Evolutionary conservation across 2,797 vertebrate species (phyloP).

Genomic region (Melanotaenia boesemani): DNA sequence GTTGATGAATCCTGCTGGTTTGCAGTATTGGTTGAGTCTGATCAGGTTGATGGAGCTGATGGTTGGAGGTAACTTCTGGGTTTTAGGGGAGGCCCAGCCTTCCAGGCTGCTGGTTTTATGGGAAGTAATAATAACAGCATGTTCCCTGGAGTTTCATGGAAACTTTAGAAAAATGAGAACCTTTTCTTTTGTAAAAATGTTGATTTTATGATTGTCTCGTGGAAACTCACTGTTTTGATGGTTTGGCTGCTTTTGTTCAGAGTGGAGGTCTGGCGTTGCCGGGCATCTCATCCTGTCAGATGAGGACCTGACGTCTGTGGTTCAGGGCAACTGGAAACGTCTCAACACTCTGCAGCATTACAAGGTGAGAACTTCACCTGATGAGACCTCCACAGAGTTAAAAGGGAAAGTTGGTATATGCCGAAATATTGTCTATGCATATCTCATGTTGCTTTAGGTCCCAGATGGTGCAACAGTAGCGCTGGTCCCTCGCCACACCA

Average conservation of each 20-base stretch:
- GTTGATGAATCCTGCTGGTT: too few relatives aligned
- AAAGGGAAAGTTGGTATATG: neutral
- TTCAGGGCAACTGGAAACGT: conserved; percentile 96
- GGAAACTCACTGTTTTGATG: conserved; percentile 35
- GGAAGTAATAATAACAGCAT: neutral
- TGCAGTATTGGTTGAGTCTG: neutral
- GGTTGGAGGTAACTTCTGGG: neutral
- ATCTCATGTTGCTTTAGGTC: conserved; percentile 81
- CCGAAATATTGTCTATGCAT: neutral
- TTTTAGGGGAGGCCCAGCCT: neutral
- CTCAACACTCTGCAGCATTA: conserved; percentile 97
- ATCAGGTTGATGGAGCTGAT: neutral
- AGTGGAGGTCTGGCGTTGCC: conserved; percentile 96
- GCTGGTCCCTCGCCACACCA: conserved; percentile 93
- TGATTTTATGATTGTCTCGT: neutral
- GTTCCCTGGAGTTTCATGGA: neutral
- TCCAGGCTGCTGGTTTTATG: neutral
- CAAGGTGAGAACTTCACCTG: conserved; percentile 83
- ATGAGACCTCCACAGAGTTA: neutral
- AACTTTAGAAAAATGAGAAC: neutral
- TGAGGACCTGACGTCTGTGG: conserved; percentile 95
- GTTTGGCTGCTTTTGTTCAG: conserved; percentile 71
- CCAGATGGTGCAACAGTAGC: conserved; percentile 95
- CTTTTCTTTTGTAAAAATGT: neutral
- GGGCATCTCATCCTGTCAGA: conserved; percentile 97